Evolutionary conservation across 1,140 invertebrate genomes (phyloP).

Genomic region (Frieseomelitta varia): DNA sequence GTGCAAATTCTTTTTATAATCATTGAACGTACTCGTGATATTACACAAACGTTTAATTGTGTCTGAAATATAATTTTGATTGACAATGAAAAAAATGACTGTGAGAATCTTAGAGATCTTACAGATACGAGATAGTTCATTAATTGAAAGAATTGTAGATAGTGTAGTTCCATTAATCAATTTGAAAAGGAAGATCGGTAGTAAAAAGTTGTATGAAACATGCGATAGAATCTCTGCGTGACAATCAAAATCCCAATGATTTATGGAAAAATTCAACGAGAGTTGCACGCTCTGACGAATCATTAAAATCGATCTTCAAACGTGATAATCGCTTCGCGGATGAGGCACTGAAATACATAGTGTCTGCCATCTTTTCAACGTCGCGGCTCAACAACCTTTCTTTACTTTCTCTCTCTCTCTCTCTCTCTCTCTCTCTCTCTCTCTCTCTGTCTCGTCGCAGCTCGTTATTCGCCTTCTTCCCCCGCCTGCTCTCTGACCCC

Average conservation of each 20-base stretch:
- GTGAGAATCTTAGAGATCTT: neutral
- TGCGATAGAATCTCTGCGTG: neutral
- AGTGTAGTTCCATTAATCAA: neutral
- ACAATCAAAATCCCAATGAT: neutral
- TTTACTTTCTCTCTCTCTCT: neutral
- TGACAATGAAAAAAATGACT: neutral
- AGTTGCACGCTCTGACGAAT: neutral
- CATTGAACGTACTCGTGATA: too few relatives aligned
- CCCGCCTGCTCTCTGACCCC: neutral
- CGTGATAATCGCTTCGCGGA: neutral
- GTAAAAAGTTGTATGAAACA: neutral
- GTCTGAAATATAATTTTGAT: too few relatives aligned
- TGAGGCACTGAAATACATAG: neutral
- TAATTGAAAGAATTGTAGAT: neutral
- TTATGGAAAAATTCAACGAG: neutral
- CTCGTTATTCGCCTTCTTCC: neutral
- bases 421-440: neutral
- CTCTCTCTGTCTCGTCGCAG: too few relatives aligned
- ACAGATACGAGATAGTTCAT: neutral
- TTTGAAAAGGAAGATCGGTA: neutral
- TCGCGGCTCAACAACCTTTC: slow-evolving; percentile 15
- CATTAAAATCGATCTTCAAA: neutral
- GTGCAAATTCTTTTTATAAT: too few relatives aligned
- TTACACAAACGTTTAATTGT: too few relatives aligned
- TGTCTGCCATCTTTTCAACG: slow-evolving; percentile 28